Percentiles rank a stretch among this genome's conserved stretches.
These are phyloP conservation scores for Blastobasis lacticolella DNA, from an alignment of 2,888 invertebrate genomes.

Conservation along the genomic window DNA sequence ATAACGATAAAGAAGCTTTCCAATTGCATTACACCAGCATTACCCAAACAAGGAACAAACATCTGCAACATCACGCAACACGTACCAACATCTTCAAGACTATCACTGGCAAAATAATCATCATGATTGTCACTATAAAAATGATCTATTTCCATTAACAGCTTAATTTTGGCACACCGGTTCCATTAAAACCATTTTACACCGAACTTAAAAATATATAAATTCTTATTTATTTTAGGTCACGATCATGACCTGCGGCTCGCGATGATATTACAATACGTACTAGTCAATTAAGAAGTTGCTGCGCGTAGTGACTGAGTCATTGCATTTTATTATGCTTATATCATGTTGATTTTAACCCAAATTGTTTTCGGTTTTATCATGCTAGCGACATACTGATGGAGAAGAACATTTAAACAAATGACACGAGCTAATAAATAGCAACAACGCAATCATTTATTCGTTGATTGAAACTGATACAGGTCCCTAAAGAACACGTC, in stretches of 20 bases:
- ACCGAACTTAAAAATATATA: background rate
- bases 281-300: conserved; percentile 36
- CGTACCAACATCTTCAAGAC: conserved; percentile 55
- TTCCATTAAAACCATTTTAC: background rate
- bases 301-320: conserved; percentile 43
- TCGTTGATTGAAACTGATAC: background rate
- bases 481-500: too few species aligned
- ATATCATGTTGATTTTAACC: background rate
- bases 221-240: conserved; percentile 13
- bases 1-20: too few species aligned
- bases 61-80: conserved; percentile 41
- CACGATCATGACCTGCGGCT: conserved; percentile 31
- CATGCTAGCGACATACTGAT: conserved; percentile 34
- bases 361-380: conserved; percentile 47
- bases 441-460: conserved; percentile 5
- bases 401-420: conserved; percentile 46
- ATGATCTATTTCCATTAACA: conserved; percentile 48
- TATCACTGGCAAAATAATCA: conserved; percentile 48
- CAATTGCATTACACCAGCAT: conserved; percentile 11
- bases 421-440: conserved; percentile 26
- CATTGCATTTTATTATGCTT: conserved; percentile 28
- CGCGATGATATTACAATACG: conserved; percentile 34
- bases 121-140: conserved; percentile 55
- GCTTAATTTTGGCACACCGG: background rate
- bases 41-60: conserved; percentile 46